These are phyloP conservation scores for Saccostrea glomerata DNA, from an alignment of 1,140 invertebrate species.

Conservation along the genomic window DNA sequence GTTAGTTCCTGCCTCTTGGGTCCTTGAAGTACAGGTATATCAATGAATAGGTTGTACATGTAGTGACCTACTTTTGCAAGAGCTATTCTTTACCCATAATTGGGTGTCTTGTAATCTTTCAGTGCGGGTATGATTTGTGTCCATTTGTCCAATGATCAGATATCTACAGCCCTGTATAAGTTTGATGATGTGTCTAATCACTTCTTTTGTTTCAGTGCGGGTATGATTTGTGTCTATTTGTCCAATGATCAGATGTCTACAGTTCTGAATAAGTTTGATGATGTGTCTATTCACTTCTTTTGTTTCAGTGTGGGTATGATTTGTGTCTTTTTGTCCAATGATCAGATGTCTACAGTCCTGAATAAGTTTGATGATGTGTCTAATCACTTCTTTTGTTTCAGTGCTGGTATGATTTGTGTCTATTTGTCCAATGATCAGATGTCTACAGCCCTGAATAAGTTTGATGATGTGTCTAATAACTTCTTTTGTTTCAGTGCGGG, in stretches of 20 bases:
- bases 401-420: slow-evolving; percentile 90
- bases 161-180: slow-evolving; percentile 78
- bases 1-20: no score
- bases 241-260: slow-evolving; percentile 87
- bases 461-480: slow-evolving; percentile 42
- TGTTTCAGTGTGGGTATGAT: no score
- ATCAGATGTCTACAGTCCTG: no score
- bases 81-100: no score
- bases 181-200: slow-evolving; percentile 44
- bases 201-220: slow-evolving; percentile 83
- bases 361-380: no score
- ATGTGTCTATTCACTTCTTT: no score
- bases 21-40: no score
- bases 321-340: no score
- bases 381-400: no score
- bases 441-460: slow-evolving; percentile 69
- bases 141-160: slow-evolving; percentile 89
- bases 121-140: slow-evolving; percentile 91
- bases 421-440: slow-evolving; percentile 91
- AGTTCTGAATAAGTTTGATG: slow-evolving; percentile 53
- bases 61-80: no score
- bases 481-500: slow-evolving; percentile 84
- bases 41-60: no score
- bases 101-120: no score
- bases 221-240: slow-evolving; percentile 90